Conservation (phyloP, 2,797 vertebrate genomes). For the Rhinophrynus dorsalis region DNA sequence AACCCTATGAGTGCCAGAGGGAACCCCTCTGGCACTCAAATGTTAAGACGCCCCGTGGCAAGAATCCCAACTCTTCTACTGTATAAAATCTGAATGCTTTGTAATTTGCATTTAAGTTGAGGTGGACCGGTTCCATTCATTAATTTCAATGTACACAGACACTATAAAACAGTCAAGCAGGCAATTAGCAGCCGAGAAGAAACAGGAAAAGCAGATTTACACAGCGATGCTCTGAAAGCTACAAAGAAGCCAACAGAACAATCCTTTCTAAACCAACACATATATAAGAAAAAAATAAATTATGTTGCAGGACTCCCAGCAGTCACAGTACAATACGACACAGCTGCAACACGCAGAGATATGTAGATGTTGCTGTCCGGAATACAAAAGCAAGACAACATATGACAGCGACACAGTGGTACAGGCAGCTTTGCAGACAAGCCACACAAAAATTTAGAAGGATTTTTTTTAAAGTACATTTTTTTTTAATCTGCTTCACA, state of each 20-base stretch:
- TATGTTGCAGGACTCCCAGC: too few species aligned
- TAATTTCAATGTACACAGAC: background rate
- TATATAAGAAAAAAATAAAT: too few species aligned
- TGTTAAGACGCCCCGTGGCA: too few species aligned
- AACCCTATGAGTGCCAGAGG: too few species aligned
- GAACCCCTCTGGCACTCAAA: too few species aligned
- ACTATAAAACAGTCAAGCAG: background rate
- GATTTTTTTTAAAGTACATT: too few species aligned
- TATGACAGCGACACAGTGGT: slow-evolving; percentile 52
- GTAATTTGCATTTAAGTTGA: background rate
- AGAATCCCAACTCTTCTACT: background rate
- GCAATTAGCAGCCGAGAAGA: slow-evolving; percentile 1
- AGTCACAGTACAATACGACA: slow-evolving; percentile 53
- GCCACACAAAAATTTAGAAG: too few species aligned
- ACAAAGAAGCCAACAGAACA: background rate
- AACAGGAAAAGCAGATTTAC: background rate
- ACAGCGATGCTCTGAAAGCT: background rate
- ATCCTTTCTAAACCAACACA: slow-evolving; percentile 5
- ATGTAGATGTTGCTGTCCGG: slow-evolving; percentile 52
- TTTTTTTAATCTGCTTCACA: background rate
- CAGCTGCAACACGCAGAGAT: slow-evolving; percentile 60
- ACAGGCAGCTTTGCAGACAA: background rate
- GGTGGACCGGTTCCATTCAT: background rate
- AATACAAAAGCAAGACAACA: slow-evolving; percentile 56
- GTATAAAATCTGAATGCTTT: background rate